A percentile compares a stretch with the other conserved stretches of the same genome.
phyloP scores from a whole-genome alignment of 2,888 invertebrate genomes.

The Stenichneumon culpator region DNA sequence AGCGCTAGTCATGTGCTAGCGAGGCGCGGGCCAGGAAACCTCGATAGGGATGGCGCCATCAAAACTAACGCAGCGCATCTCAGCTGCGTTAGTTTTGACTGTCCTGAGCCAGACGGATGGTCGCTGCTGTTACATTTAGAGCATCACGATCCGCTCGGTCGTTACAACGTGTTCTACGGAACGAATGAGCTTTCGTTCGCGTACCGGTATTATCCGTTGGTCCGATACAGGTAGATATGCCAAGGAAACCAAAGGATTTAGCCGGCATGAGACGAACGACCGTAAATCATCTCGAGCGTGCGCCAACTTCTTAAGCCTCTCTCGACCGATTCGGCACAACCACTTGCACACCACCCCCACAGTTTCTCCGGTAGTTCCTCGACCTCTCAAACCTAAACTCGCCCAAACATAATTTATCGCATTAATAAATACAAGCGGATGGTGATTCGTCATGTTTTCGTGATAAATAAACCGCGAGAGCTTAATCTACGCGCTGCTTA shows the following conservation, averaged over 20 bases:
- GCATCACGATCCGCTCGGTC: constrained; percentile 79
- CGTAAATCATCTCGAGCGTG: constrained; percentile 75
- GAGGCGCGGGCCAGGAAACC: no score
- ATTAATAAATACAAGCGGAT: constrained; percentile 31
- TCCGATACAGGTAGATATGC: constrained; percentile 25
- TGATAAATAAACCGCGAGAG: constrained; percentile 30
- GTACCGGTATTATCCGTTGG: constrained; percentile 38
- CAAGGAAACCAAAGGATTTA: constrained; percentile 54
- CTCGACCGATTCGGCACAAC: constrained; percentile 73
- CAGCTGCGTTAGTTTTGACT: no score
- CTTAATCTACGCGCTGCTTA: constrained; percentile 18
- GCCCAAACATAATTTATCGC: constrained; percentile 40
- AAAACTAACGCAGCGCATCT: no score
- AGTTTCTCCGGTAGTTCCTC: neutral
- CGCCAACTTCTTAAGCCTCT: constrained; percentile 72
- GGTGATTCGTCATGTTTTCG: constrained; percentile 41
- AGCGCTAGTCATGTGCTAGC: no score
- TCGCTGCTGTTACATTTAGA: constrained; percentile 71
- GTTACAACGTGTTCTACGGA: constrained; percentile 77
- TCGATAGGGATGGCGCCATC: no score
- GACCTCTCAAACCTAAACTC: neutral
- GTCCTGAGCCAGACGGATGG: constrained; percentile 77
- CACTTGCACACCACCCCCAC: constrained; percentile 23
- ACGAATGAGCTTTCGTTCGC: constrained; percentile 68
- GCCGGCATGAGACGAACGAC: constrained; percentile 76